Conservation (phyloP, 1,140 invertebrate genomes). For the Oryctes rhinoceros region DNA sequence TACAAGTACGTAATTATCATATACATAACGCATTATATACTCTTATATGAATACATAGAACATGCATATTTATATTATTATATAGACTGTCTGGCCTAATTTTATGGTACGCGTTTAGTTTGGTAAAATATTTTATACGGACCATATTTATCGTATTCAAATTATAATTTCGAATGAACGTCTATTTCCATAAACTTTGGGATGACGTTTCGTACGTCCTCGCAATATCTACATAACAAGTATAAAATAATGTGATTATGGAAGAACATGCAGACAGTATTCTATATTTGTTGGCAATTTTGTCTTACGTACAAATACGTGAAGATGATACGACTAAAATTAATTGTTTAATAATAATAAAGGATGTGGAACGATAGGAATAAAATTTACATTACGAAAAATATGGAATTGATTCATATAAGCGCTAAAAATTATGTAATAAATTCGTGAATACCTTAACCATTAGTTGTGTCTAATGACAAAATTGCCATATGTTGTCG, state of each 20-base stretch:
- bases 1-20: conserved; percentile 17
- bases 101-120: conserved; percentile 2
- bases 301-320: not conserved
- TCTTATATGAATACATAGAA: not conserved
- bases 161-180: not conserved
- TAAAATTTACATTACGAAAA: not conserved
- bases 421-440: not conserved
- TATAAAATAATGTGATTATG: conserved; percentile 33
- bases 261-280: conserved; percentile 34
- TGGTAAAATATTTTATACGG: not conserved
- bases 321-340: not conserved
- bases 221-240: not conserved
- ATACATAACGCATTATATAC: not conserved
- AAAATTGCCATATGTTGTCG: conserved; percentile 29
- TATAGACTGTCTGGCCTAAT: conserved; percentile 23
- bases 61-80: conserved; percentile 7
- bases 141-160: not conserved
- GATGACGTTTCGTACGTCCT: conserved; percentile 25
- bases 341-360: not conserved
- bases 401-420: conserved; percentile 4
- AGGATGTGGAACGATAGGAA: not conserved
- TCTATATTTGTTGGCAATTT: conserved; percentile 19
- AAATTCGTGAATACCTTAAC: not conserved
- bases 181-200: conserved; percentile 1
- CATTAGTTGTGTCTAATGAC: not conserved